Percentiles rank a stretch among this genome's conserved stretches.
These are phyloP conservation scores for Phymorhynchus buccinoides DNA, from an alignment of 1,140 invertebrate species.

Conservation along the genomic window DNA sequence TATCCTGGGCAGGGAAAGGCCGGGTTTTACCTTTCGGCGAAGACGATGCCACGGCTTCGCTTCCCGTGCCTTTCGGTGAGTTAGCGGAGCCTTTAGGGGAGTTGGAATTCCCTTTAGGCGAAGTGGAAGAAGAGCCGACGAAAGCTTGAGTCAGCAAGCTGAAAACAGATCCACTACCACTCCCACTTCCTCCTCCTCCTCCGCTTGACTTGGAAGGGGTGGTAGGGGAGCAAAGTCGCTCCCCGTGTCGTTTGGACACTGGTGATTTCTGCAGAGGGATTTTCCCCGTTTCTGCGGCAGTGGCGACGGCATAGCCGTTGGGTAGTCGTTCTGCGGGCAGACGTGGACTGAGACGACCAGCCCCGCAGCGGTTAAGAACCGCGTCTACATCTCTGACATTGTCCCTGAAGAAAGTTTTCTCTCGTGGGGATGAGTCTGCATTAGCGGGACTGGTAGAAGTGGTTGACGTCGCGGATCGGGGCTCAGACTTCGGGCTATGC, in stretches of 20 bases:
- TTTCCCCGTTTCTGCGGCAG: slow-evolving; percentile 29
- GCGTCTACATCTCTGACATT: slow-evolving; percentile 8
- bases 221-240: neutral
- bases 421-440: neutral
- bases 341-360: slow-evolving; percentile 15
- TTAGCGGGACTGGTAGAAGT: neutral
- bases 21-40: neutral
- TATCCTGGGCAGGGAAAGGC: neutral
- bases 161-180: neutral
- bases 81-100: too few relatives aligned
- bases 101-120: neutral
- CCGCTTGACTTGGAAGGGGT: slow-evolving; percentile 16
- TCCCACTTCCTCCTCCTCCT: too few relatives aligned
- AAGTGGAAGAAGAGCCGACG: neutral
- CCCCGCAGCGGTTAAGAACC: slow-evolving; percentile 23
- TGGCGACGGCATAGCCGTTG: slow-evolving; percentile 30
- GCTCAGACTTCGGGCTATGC: neutral
- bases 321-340: slow-evolving; percentile 9
- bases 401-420: neutral
- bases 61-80: neutral
- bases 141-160: neutral
- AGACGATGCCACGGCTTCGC: too few relatives aligned
- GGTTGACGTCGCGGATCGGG: neutral
- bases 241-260: neutral
- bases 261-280: slow-evolving; percentile 31